Percentiles rank a stretch among this genome's conserved stretches.
Evolutionary conservation across 2,888 invertebrate genomes (phyloP).

Genomic region (Polyommatus iphigenia): DNA sequence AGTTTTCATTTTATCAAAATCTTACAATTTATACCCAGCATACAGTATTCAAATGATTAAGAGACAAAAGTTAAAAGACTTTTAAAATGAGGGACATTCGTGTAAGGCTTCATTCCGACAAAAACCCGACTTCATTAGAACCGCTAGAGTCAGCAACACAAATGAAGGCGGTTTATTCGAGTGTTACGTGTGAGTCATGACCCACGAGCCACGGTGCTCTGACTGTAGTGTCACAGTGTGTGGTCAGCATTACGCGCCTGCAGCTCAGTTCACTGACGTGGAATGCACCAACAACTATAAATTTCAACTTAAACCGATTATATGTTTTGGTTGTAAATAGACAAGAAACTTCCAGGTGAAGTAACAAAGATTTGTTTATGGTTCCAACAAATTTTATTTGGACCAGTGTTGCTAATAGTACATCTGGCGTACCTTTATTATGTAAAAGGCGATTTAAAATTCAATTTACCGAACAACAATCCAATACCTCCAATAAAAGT

Average conservation of each 20-base stretch:
- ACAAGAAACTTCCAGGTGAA: neutral
- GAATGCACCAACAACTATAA: neutral
- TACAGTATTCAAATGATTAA: too few species aligned
- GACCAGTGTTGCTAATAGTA: too few species aligned
- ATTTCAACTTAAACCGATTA: neutral
- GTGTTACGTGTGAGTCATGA: neutral
- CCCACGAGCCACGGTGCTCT: neutral
- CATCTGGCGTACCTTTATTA: neutral
- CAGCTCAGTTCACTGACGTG: neutral
- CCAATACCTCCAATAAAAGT: constrained; percentile 20
- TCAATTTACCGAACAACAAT: constrained; percentile 15
- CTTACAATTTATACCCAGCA: too few species aligned
- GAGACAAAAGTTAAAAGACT: too few species aligned
- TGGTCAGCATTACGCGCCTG: neutral
- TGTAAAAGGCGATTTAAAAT: constrained; percentile 24
- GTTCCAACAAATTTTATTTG: too few species aligned
- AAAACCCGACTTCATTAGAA: neutral
- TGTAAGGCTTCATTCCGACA: neutral
- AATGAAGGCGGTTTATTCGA: neutral
- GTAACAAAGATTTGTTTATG: too few species aligned
- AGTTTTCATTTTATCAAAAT: too few species aligned
- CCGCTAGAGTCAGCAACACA: neutral
- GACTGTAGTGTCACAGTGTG: neutral
- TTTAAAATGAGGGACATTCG: neutral
- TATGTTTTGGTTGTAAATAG: neutral